Base-by-base conservation (phyloP, 2,888 invertebrate genomes). In the Hyposoter didymator region DNA sequence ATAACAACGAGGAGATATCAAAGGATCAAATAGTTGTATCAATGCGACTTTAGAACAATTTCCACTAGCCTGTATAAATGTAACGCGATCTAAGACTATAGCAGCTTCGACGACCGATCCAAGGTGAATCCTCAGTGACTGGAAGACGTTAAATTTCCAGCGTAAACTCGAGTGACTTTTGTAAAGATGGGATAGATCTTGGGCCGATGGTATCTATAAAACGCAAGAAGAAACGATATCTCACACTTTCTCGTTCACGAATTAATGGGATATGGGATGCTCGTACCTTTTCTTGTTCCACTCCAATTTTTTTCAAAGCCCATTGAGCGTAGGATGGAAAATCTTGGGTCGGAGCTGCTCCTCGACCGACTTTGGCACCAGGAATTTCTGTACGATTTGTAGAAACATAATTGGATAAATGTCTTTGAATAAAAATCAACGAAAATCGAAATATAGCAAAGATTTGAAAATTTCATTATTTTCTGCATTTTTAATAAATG, bases 1-100 rank as follows among this genome's bases (percentile, higher is more conserved):
- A 93, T 97, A 97, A 94, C 97, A 97, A 88, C 98, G 95, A 3
- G 98, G 98, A 0, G 98, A 98, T 83, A 97, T 94, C 0, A 97
- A 95, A 7, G 98, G 97, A 94, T 98, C 97, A 94, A 98, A 98
- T 85, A 98, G 94, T 90, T 96, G 96, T 35, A 98, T 96, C 83
- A 98, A 93, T 94, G 95, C 96, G 22, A 96, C 95, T 85, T 95
- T 94, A 1, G 93, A 94, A 70, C 95, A 94, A 10, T 94, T 90
- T 2, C 95, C 95, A 89, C 95, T 95, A 91, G 98, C 97, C 84
- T 95, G 94, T 45, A 99, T 95, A 95, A 95, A 98, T 89, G 97
- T 94, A 62, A 97, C 93, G 89, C 98, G 95, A 93, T 99, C 99
- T 78, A 98, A 94, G 84, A 98, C 94, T 90, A 99, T 97, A 3